Base-by-base conservation (phyloP, 2,797 vertebrate species). In the Artibeus lituratus region DNA sequence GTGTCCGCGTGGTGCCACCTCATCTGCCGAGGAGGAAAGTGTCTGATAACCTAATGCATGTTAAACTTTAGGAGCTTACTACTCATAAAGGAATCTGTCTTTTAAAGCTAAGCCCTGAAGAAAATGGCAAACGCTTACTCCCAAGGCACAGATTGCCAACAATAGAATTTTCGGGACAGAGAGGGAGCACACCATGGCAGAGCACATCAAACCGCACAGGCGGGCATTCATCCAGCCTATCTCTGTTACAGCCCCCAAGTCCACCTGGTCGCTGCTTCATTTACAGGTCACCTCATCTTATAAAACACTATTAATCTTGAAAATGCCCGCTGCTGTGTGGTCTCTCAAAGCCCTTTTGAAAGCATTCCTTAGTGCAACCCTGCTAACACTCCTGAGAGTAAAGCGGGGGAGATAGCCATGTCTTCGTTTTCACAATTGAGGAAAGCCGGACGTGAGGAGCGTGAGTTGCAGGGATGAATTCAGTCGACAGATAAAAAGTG, bases 61-160 rank as follows among this genome's bases (percentile, higher is more conserved):
- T 51, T 89, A 49, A 83, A 74, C 51, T 26, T 87, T 15, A 67
- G 72, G 67, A 84, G 53, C 16, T 87, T 74, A 44, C 44, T 57
- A 9, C 32, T 65, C 67, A 82, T 42, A 70, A 76, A 87, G 94
- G 16, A 85, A 55, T 82, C 74, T 70, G 18, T 80, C 39, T 80
- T 78, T 73, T 83, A 72, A 97, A 94, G 32, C n/a, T 47, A 55
- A 94, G 81, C 80, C 35, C 26, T 53, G 73, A 73, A 47, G 51
- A 15, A 16, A 94, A 14, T 73, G 35, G 35, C n/a, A 84, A 81
- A 74, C 51, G 39, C 80, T 53, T 76, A 74, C 35, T 62, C 86
- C 87, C 59, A 22, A 91, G 65, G 69, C 62, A 53, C 14, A 18
- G 29, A 24, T 59, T 21, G 16, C 76, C 49, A 24, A 37, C 35